Evolutionary conservation across 1,140 invertebrate genomes (phyloP).

Genomic region (Periplaneta americana): DNA sequence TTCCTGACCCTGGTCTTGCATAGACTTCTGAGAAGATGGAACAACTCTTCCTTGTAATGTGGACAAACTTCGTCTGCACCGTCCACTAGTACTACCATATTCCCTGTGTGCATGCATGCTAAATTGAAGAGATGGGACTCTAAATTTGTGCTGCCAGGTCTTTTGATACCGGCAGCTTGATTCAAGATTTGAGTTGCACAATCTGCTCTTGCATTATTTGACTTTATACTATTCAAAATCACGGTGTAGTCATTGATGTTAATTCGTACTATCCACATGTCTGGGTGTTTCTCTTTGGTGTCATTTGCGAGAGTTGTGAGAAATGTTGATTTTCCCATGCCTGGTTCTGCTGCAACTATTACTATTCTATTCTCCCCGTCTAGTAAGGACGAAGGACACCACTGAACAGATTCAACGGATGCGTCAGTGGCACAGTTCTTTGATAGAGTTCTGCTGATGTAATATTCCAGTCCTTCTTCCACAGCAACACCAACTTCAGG

Average conservation of each 20-base stretch:
- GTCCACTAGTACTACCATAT: slow-evolving; percentile 15
- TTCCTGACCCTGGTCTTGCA: not conserved
- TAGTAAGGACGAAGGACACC: not conserved
- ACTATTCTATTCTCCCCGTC: not conserved
- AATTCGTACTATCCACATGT: slow-evolving; percentile 6
- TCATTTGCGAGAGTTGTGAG: not conserved
- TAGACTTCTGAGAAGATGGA: slow-evolving; percentile 3
- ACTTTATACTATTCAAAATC: not conserved
- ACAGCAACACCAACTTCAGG: too few relatives aligned
- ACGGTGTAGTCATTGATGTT: slow-evolving; percentile 9
- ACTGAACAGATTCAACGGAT: too few relatives aligned
- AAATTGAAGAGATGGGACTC: not conserved
- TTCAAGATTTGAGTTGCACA: not conserved
- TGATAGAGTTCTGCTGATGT: too few relatives aligned
- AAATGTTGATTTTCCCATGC: slow-evolving; percentile 14
- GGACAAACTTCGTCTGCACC: slow-evolving; percentile 19
- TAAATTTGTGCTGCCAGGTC: not conserved
- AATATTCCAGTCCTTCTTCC: too few relatives aligned
- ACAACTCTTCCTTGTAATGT: not conserved
- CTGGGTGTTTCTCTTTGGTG: not conserved
- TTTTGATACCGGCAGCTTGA: not conserved
- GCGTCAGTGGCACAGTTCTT: not conserved
- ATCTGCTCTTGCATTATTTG: too few relatives aligned
- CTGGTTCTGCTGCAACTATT: slow-evolving; percentile 2
- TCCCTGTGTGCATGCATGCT: not conserved